Conservation (phyloP, 2,888 invertebrate species). For the Tetanocera ferruginea region DNA sequence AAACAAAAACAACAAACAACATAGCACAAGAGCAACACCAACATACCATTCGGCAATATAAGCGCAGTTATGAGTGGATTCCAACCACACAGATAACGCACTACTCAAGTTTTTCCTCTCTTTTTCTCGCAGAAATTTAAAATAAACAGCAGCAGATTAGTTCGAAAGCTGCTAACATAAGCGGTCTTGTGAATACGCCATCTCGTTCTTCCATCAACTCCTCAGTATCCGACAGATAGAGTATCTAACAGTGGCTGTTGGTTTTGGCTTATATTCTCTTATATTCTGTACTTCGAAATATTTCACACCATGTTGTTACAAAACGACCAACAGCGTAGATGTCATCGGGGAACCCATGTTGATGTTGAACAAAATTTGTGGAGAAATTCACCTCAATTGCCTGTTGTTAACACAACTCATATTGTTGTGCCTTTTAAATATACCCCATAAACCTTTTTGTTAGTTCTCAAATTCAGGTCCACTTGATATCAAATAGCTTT, state of each 20-base stretch:
- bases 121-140: slow-evolving; percentile 1
- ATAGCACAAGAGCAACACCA: slow-evolving; percentile 51
- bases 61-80: slow-evolving; percentile 30
- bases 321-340: too few relatives aligned
- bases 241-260: not conserved
- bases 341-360: too few relatives aligned
- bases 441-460: too few relatives aligned
- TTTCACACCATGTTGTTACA: too few relatives aligned
- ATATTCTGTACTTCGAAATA: too few relatives aligned
- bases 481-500: too few relatives aligned
- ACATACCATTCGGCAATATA: slow-evolving; percentile 27
- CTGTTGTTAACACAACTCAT: not conserved
- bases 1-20: too few relatives aligned
- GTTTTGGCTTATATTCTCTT: not conserved
- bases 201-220: not conserved
- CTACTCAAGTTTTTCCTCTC: not conserved
- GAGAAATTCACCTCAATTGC: not conserved
- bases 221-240: not conserved
- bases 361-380: too few relatives aligned
- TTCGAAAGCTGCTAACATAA: too few relatives aligned
- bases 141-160: too few relatives aligned
- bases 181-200: not conserved
- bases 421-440: too few relatives aligned
- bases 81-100: not conserved
- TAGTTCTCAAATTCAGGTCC: too few relatives aligned